Percentiles rank a stretch among this genome's conserved stretches.
Conservation (phyloP, 2,797 vertebrate genomes). For the Macropus fuliginosus region DNA sequence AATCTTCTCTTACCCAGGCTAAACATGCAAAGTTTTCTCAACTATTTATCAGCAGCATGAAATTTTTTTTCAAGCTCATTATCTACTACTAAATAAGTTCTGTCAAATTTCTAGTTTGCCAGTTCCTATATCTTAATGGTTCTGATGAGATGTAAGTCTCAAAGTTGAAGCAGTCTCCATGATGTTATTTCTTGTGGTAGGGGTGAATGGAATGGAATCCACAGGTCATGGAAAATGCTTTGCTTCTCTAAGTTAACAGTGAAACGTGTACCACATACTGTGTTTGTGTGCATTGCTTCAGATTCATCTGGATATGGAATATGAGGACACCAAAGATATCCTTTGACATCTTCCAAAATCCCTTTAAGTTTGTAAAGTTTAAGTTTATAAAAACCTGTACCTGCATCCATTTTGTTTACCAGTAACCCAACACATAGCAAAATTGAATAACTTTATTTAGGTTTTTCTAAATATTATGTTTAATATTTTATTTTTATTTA, state of each 20-base stretch:
- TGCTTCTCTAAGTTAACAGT: background rate
- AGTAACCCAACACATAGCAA: background rate
- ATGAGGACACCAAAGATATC: background rate
- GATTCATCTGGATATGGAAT: background rate
- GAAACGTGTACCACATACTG: background rate
- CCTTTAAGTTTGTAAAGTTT: background rate
- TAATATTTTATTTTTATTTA: no score
- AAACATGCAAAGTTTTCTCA: slow-evolving; percentile 3
- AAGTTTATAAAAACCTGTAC: background rate
- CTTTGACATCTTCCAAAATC: background rate
- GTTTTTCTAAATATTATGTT: no score
- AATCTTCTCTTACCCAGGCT: slow-evolving; percentile 37
- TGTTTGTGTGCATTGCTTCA: background rate
- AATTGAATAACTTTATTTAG: background rate
- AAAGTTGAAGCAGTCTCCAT: background rate
- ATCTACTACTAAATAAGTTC: background rate
- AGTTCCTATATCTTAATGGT: background rate
- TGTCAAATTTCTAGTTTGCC: background rate
- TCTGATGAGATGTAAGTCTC: background rate
- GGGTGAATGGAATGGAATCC: background rate
- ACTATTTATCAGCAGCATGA: background rate
- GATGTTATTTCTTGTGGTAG: background rate
- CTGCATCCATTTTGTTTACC: background rate
- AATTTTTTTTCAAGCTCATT: background rate
- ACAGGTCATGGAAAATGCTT: background rate